Base-by-base conservation (phyloP, 2,888 invertebrate genomes). In the Parthenolecanium corni region DNA sequence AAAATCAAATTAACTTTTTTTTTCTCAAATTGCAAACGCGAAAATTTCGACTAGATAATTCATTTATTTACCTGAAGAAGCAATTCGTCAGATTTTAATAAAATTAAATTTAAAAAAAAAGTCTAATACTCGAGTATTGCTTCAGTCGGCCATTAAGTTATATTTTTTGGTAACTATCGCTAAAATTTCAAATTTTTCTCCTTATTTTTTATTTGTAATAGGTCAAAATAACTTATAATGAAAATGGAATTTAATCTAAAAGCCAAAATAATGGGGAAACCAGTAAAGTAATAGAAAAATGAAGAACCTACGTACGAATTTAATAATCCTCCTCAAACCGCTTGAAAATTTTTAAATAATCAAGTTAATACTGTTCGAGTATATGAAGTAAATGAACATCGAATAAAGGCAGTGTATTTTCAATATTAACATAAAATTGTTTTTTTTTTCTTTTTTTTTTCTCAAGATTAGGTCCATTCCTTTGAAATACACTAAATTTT, bases 321-420 rank as follows among this genome's bases (percentile, higher is more conserved):
- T 42, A 31, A 31, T 31, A 6, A 6, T 31, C 31, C 9, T 31
- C 5, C 31, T 4, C 31, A 31, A 4, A 31, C 31, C 9, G n/a
- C 31, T 31, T 6, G 31, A 9, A 4, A 31, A 31, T 31, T 31
- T 25, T 52, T 25, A 31, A 31, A 4, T 6, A 31, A 31, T 31
- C 9, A 31, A 31, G 31, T 21, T 54, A 54, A 54, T 54, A 54
- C 54, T 54, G 54, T 54, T 54, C 54, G 42, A 44, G n/a, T n/a
- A 31, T 31, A 31, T 9, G 31, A 31, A 31, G 31, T 44, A 44
- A 16, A 54, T 54, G 16, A 53, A 23, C 42, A 38, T 54, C 38
- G 42, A 42, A 24, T 54, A 23, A 40, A 57, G 57, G 57, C 57
- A 57, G 57, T 57, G 47, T 46, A 24, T 25, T 25, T 57, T 36